Conservation (phyloP, 2,888 invertebrate species). For the Eilema sororculum region DNA sequence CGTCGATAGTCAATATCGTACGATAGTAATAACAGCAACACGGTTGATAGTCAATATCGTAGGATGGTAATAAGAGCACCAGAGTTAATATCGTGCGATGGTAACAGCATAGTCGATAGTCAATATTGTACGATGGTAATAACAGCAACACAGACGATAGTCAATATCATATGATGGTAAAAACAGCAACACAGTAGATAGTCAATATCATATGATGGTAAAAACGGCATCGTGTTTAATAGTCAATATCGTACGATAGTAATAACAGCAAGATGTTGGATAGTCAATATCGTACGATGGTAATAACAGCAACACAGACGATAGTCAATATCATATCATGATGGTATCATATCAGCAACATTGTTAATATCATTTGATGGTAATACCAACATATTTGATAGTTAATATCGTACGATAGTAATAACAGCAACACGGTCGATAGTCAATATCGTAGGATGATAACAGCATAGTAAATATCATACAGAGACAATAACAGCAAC, state of each 20-base stretch:
- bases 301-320: too few species aligned
- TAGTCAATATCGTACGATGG: too few species aligned
- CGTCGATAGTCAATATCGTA: constrained; percentile 13
- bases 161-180: constrained; percentile 49
- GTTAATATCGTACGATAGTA: constrained; percentile 32
- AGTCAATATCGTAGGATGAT: constrained; percentile 33
- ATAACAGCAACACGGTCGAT: constrained; percentile 52
- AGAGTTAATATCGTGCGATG: too few species aligned
- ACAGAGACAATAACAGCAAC: constrained; percentile 47
- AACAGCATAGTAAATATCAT: constrained; percentile 13
- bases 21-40: constrained; percentile 55
- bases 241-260: constrained; percentile 47
- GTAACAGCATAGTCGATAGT: constrained; percentile 29
- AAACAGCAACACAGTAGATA: constrained; percentile 17
- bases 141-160: constrained; percentile 50
- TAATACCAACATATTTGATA: constrained; percentile 35
- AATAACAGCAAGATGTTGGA: constrained; percentile 11
- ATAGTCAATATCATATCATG: too few species aligned
- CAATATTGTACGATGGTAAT: neutral
- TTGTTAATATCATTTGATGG: neutral
- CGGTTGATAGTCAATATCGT: constrained; percentile 21
- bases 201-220: neutral
- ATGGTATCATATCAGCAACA: too few species aligned
- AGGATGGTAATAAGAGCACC: too few species aligned
- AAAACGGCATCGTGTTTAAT: constrained; percentile 53